phyloP scores from a whole-genome alignment of 2,113 vertebrate species.

The Panthera leo region DNA sequence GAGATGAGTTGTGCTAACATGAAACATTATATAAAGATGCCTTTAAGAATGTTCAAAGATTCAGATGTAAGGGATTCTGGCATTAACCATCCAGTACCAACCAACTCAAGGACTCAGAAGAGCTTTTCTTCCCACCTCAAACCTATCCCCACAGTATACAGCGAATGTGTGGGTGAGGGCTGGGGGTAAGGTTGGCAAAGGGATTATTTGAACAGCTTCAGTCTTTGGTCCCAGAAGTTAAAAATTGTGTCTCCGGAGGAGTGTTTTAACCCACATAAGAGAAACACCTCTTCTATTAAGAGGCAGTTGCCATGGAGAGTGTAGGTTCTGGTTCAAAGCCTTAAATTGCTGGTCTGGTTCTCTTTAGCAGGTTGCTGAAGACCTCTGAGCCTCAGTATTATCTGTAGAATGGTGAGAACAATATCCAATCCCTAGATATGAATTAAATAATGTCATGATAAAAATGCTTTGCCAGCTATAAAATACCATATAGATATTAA shows the following conservation, averaged over 20 bases:
- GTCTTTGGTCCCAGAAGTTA: background rate
- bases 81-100: background rate
- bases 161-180: background rate
- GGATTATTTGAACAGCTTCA: background rate
- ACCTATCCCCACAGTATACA: background rate
- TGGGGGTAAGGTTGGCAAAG: background rate
- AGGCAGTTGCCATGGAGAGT: constrained; percentile 6
- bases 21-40: background rate
- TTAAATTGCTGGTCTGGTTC: background rate
- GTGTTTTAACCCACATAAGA: constrained; percentile 21
- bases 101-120: background rate
- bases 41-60: background rate
- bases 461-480: background rate
- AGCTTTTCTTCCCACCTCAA: background rate
- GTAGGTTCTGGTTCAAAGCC: constrained; percentile 1
- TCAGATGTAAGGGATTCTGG: background rate
- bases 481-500: background rate
- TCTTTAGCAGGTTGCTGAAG: background rate
- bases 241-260: background rate
- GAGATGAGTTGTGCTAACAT: background rate
- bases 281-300: background rate
- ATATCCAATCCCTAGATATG: background rate
- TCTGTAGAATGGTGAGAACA: background rate
- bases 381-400: background rate
- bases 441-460: background rate